Conservation (phyloP, 2,888 invertebrate genomes). For the Torymus texanus region DNA sequence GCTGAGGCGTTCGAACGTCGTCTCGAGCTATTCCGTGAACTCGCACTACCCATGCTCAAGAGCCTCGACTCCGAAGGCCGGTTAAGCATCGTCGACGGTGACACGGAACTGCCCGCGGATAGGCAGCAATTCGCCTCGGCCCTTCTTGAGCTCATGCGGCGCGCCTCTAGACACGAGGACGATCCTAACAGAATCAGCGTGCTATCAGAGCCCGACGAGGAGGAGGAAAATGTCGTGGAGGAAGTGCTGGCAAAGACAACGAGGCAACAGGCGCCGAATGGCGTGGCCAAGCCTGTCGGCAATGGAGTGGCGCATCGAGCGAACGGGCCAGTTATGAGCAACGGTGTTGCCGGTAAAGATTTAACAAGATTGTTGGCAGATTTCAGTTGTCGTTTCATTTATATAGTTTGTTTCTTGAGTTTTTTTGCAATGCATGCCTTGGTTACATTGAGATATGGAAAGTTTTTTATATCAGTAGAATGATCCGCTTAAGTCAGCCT, state of each 20-base stretch:
- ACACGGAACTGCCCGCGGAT: conserved; percentile 87
- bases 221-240: conserved; percentile 2
- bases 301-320: conserved; percentile 65
- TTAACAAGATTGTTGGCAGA: too few relatives aligned
- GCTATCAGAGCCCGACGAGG: conserved; percentile 20
- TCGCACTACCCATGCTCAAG: conserved; percentile 92
- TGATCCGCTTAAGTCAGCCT: too few relatives aligned
- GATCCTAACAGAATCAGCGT: conserved; percentile 59
- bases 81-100: conserved; percentile 91
- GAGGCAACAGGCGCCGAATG: conserved; percentile 67
- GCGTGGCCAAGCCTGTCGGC: conserved; percentile 76
- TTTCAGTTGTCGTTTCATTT: too few relatives aligned
- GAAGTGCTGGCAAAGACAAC: conserved; percentile 59
- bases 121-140: conserved; percentile 86
- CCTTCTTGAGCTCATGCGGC: conserved; percentile 81
- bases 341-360: conserved; percentile 54
- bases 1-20: conserved; percentile 89
- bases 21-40: conserved; percentile 90
- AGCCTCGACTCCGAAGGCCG: conserved; percentile 87
- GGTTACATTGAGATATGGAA: too few relatives aligned
- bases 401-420: too few relatives aligned
- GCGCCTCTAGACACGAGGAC: conserved; percentile 67
- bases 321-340: conserved; percentile 55
- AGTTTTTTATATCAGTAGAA: too few relatives aligned
- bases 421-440: too few relatives aligned